phyloP scores from a whole-genome alignment of 2,888 invertebrate genomes.

The Clostera curtula region DNA sequence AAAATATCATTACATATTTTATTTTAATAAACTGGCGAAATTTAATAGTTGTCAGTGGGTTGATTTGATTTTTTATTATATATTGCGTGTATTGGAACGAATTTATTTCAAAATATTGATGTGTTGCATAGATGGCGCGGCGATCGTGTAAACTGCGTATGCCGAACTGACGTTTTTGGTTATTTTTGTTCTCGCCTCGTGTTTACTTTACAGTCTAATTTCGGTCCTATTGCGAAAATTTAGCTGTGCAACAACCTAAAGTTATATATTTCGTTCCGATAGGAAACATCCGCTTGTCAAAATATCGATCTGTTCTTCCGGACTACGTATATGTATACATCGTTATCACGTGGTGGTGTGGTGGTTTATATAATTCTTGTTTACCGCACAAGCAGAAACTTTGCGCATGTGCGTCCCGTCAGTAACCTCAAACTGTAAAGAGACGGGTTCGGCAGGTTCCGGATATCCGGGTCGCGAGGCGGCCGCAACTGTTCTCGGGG shows the following conservation, averaged over 20 bases:
- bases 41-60: too few relatives aligned
- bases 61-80: too few relatives aligned
- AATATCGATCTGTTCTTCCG: conserved; percentile 66
- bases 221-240: conserved; percentile 66
- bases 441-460: conserved; percentile 68
- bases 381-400: conserved; percentile 73
- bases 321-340: conserved; percentile 71
- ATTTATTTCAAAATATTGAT: conserved; percentile 47
- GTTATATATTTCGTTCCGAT: conserved; percentile 46
- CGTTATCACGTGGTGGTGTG: conserved; percentile 76
- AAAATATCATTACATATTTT: too few relatives aligned
- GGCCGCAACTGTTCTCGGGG: conserved; percentile 40
- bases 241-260: conserved; percentile 60
- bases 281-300: conserved; percentile 34
- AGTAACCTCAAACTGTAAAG: conserved; percentile 72
- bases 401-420: conserved; percentile 76
- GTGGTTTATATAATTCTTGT: conserved; percentile 76
- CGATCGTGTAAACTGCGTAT: conserved; percentile 71
- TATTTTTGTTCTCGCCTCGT: conserved; percentile 76
- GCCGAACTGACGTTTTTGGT: conserved; percentile 74
- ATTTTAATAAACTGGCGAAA: too few relatives aligned
- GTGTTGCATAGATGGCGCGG: conserved; percentile 67
- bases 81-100: conserved; percentile 38
- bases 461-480: conserved; percentile 69
- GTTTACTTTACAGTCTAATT: conserved; percentile 75